phyloP scores from a whole-genome alignment of 2,113 vertebrate genomes.

The Passer montanus region DNA sequence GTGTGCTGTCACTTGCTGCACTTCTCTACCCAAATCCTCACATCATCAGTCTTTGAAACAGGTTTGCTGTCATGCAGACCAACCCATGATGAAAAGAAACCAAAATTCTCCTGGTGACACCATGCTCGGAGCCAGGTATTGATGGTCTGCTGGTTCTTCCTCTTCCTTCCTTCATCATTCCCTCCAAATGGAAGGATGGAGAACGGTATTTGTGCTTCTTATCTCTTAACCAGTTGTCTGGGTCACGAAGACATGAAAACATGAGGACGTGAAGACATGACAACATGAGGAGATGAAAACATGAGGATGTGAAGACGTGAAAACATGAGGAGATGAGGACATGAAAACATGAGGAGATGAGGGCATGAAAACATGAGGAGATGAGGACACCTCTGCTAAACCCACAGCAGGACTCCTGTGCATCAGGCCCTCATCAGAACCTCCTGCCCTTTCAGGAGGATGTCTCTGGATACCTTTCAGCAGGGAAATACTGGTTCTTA shows the following conservation, averaged over 20 bases:
- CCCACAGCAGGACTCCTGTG: neutral
- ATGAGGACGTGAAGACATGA: neutral
- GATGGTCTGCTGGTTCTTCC: neutral
- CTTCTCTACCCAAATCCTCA: neutral
- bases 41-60: neutral
- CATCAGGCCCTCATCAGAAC: rapidly evolving
- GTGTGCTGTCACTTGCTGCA: rapidly evolving
- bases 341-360: neutral
- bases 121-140: neutral
- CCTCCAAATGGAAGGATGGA: neutral
- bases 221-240: neutral
- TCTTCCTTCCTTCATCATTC: neutral
- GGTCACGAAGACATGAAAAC: neutral
- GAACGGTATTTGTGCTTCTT: rapidly evolving
- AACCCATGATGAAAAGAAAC: neutral
- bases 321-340: too few species aligned
- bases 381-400: neutral
- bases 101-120: neutral
- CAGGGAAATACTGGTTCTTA: neutral
- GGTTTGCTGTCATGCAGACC: neutral
- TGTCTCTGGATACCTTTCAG: neutral
- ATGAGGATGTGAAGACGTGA: too few species aligned
- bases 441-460: neutral
- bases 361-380: too few species aligned
- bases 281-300: neutral